phyloP scores from a whole-genome alignment of 1,140 invertebrate species.

The Drosophila leontia region DNA sequence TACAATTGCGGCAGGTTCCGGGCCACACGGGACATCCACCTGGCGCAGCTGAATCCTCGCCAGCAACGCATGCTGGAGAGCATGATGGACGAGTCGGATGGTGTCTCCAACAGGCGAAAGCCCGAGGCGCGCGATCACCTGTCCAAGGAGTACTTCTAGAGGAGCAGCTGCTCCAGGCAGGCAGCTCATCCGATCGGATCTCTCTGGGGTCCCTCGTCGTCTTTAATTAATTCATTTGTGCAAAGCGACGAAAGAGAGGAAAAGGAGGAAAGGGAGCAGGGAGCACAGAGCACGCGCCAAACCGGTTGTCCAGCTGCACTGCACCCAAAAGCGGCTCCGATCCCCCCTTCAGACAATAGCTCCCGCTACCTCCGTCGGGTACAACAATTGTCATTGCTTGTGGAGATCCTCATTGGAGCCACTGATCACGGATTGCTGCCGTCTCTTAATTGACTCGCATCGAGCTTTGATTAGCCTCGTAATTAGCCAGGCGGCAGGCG shows the following conservation, averaged over 20 bases:
- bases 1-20: conserved; percentile 67
- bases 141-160: conserved; percentile 68
- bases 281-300: conserved; percentile 63
- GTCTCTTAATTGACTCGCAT: conserved; percentile 51
- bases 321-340: conserved; percentile 63
- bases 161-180: conserved; percentile 11
- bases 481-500: conserved; percentile 26
- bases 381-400: conserved; percentile 70
- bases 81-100: conserved; percentile 68
- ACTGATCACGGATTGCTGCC: conserved; percentile 33
- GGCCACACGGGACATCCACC: conserved; percentile 67
- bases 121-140: conserved; percentile 42
- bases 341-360: conserved; percentile 1
- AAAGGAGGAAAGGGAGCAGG: conserved; percentile 1
- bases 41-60: conserved; percentile 60
- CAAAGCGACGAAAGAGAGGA: conserved; percentile 24
- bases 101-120: conserved; percentile 19
- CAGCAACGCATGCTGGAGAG: conserved; percentile 64
- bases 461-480: conserved; percentile 40
- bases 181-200: background rate
- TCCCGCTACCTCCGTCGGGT: background rate
- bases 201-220: conserved; percentile 24
- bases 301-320: conserved; percentile 79
- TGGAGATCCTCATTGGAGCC: conserved; percentile 28
- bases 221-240: conserved; percentile 81